Base-by-base conservation (phyloP, 2,113 vertebrate genomes). In the Telmatochromis sp. region DNA sequence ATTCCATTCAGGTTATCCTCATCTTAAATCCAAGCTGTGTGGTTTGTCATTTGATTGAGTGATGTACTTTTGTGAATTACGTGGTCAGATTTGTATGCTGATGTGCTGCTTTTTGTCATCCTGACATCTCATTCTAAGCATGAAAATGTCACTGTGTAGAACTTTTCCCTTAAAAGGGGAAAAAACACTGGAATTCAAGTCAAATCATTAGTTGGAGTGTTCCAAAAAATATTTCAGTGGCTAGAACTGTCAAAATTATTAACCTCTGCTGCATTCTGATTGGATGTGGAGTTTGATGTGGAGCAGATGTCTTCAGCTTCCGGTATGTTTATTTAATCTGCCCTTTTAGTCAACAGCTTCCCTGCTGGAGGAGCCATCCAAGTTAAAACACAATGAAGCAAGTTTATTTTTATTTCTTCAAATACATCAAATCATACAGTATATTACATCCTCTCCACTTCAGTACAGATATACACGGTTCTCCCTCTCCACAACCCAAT, bases 101-200 rank as follows among this genome's bases (percentile, higher is more conserved):
- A 90, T 65, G 17, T 60, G 17, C 37, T 40, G 51, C 92, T 84
- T 94, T 94, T 91, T 92, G 82, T 94, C 89, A 92, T 70, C 33
- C 75, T 90, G 93, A 89, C 93, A 87, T 94, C 85, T 90, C 82
- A 86, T 75, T 85, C 81, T 85, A 81, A 90, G 87, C 87, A 89
- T 86, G 86, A 68, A 84, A 88, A 92, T 93, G 87, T 49, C 83
- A 83, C 17, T 5, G 51, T 58, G 83, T 51, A 11, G 9, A 73
- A 70, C 57, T 65, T 82, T 85, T 82, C 54, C 79, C 83, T 86
- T 57, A 9, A 80, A 86, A 80, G 53, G 33, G 2, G 2, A 21
- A 89, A 21, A 55, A 55, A 80, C 40, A 82, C n/a, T 75, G 79
- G 65, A 84, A 84, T 86, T 75, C 10, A 65, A 51, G 60, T 13